Evolutionary conservation across 2,113 vertebrate genomes (phyloP).

Genomic region (Cephalopholis sonnerati): DNA sequence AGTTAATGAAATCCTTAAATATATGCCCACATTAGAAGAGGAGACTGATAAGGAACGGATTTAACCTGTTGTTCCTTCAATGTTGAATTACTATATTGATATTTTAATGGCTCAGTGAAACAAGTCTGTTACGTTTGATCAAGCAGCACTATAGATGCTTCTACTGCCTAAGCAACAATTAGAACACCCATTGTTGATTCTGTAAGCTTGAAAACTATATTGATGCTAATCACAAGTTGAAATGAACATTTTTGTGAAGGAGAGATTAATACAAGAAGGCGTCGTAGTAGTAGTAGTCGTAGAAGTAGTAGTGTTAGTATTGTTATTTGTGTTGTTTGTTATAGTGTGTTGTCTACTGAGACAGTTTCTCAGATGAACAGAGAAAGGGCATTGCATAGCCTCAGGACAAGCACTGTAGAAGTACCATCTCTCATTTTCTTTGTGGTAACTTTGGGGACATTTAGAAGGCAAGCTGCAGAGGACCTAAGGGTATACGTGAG

Average conservation of each 20-base stretch:
- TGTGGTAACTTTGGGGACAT: conserved; percentile 61
- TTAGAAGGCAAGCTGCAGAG: conserved; percentile 62
- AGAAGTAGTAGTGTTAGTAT: background rate
- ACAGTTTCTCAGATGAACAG: conserved; percentile 44
- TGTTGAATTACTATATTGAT: conserved; percentile 8
- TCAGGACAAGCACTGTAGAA: conserved; percentile 40
- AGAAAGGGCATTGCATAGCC: conserved; percentile 42
- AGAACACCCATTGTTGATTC: background rate
- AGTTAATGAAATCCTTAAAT: conserved; percentile 80
- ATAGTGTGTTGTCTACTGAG: conserved; percentile 26
- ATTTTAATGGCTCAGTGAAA: background rate
- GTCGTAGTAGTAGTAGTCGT: background rate
- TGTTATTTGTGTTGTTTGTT: conserved; percentile 39
- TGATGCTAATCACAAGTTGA: background rate
- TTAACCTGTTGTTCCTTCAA: conserved; percentile 14
- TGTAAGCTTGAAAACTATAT: background rate
- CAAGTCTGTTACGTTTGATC: conserved; percentile 3
- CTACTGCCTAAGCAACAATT: background rate
- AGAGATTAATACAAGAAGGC: background rate
- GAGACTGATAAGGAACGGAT: conserved; percentile 50
- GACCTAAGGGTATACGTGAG: conserved; percentile 56
- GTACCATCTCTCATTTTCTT: conserved; percentile 62
- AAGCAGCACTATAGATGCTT: background rate
- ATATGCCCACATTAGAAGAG: conserved; percentile 62
- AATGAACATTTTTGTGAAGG: background rate